Conservation (phyloP, 2,113 vertebrate genomes). For the Trematomus loennbergii region DNA sequence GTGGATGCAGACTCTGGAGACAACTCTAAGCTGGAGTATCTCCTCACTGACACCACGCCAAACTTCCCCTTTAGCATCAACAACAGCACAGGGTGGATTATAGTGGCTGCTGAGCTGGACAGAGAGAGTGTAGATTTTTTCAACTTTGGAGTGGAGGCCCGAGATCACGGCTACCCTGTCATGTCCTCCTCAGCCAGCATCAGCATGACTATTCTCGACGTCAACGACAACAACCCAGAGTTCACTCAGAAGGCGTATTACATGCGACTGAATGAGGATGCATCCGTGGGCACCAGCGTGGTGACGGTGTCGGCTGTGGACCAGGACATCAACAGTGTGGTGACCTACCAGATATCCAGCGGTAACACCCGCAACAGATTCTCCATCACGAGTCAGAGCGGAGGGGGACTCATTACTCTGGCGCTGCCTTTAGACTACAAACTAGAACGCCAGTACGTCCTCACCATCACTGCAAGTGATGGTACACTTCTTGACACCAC, state of each 20-base stretch:
- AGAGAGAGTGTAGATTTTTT: constrained; percentile 93
- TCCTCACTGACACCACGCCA: constrained; percentile 83
- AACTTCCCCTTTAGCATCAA: constrained; percentile 93
- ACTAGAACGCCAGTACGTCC: constrained; percentile 92
- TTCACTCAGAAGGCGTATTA: constrained; percentile 91
- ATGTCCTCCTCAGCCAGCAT: constrained; percentile 93
- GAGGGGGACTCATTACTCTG: constrained; percentile 92
- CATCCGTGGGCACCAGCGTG: constrained; percentile 92
- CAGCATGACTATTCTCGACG: constrained; percentile 93
- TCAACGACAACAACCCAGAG: constrained; percentile 97
- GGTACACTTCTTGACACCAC: constrained; percentile 91
- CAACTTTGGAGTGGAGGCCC: constrained; percentile 91
- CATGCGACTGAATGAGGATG: constrained; percentile 94
- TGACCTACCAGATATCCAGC: constrained; percentile 96
- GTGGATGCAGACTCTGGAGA: constrained; percentile 94
- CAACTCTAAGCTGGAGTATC: constrained; percentile 91
- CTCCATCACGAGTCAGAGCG: constrained; percentile 96
- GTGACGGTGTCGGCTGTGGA: constrained; percentile 93
- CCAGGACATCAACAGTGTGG: constrained; percentile 93
- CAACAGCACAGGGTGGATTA: constrained; percentile 95
- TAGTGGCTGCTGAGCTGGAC: constrained; percentile 92
- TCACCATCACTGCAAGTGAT: constrained; percentile 91
- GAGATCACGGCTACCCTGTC: constrained; percentile 89
- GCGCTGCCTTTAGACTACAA: constrained; percentile 96
- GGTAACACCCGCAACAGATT: constrained; percentile 97